Percentiles rank a stretch among this genome's conserved stretches.
Evolutionary conservation across 2,888 invertebrate species (phyloP).

Genomic region (Rugalucina vietnamica): DNA sequence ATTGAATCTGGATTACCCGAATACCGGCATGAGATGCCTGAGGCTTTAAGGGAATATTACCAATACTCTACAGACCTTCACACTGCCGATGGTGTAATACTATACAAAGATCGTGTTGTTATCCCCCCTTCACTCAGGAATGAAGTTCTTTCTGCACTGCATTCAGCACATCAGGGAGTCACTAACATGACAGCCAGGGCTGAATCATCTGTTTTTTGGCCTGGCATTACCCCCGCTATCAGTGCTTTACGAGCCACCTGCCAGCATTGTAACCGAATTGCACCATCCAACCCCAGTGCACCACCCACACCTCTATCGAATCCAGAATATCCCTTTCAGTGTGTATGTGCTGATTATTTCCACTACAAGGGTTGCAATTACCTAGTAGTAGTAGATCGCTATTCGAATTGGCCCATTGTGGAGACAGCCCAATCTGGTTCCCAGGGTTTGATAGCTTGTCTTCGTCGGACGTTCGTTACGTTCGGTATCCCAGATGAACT

Average conservation of each 20-base stretch:
- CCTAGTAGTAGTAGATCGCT: constrained; percentile 66
- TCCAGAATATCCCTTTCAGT: constrained; percentile 62
- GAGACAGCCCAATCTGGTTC: constrained; percentile 49
- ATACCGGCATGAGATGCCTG: constrained; percentile 25
- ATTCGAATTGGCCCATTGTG: constrained; percentile 67
- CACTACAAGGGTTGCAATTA: constrained; percentile 56
- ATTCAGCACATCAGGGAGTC: constrained; percentile 71
- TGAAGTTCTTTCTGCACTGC: constrained; percentile 51
- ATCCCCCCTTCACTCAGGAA: constrained; percentile 62
- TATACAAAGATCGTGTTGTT: constrained; percentile 64
- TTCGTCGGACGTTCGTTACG: constrained; percentile 63
- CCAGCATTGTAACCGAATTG: constrained; percentile 59
- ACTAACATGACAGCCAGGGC: constrained; percentile 64
- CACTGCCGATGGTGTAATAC: constrained; percentile 55
- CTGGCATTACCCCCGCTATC: constrained; percentile 65
- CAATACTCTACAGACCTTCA: constrained; percentile 33
- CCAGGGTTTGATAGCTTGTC: constrained; percentile 53
- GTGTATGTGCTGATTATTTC: constrained; percentile 52
- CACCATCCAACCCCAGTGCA: constrained; percentile 65
- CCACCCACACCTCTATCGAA: constrained; percentile 55
- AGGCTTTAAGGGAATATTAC: constrained; percentile 29
- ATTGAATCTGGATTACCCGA: constrained; percentile 43
- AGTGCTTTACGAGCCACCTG: constrained; percentile 35
- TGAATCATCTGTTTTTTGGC: constrained; percentile 69
- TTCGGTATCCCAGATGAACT: constrained; percentile 69